These are phyloP conservation scores for Dasypus novemcinctus DNA, from an alignment of 2,113 vertebrate species.

Conservation along the genomic window DNA sequence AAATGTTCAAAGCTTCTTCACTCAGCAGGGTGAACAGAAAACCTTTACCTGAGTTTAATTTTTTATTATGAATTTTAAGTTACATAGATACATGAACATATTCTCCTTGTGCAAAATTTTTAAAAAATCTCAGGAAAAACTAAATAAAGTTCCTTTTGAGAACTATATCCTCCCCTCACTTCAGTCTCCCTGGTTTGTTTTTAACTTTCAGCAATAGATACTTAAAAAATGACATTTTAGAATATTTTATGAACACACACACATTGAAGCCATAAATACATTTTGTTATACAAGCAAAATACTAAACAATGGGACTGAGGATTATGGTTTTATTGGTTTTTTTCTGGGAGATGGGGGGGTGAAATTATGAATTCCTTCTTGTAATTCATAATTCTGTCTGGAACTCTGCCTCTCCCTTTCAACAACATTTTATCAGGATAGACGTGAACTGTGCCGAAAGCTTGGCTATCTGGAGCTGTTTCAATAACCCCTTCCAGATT, in stretches of 20 bases:
- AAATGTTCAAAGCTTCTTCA: neutral
- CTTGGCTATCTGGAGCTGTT: slow-evolving; percentile 88
- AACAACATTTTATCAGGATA: slow-evolving; percentile 91
- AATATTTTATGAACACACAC: neutral
- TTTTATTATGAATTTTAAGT: slow-evolving; percentile 34
- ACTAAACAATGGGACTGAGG: neutral
- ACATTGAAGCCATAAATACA: neutral
- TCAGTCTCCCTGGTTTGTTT: neutral
- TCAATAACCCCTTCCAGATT: slow-evolving; percentile 93
- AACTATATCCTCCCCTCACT: neutral
- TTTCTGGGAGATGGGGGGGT: neutral
- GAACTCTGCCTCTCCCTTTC: slow-evolving; percentile 89
- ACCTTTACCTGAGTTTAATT: slow-evolving; percentile 1
- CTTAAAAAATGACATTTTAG: neutral
- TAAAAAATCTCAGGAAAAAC: neutral
- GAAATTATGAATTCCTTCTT: too few species aligned
- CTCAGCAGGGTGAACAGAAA: neutral
- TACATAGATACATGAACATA: slow-evolving; percentile 16
- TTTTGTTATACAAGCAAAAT: neutral
- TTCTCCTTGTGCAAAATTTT: neutral
- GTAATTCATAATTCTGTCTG: slow-evolving; percentile 85
- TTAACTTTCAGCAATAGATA: neutral
- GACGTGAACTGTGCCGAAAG: slow-evolving; percentile 90
- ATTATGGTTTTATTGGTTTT: neutral
- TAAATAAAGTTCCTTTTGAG: neutral